A percentile compares a stretch with the other conserved stretches of the same genome.
phyloP scores from a whole-genome alignment of 1,140 invertebrate species.

The Cydia pomonella region DNA sequence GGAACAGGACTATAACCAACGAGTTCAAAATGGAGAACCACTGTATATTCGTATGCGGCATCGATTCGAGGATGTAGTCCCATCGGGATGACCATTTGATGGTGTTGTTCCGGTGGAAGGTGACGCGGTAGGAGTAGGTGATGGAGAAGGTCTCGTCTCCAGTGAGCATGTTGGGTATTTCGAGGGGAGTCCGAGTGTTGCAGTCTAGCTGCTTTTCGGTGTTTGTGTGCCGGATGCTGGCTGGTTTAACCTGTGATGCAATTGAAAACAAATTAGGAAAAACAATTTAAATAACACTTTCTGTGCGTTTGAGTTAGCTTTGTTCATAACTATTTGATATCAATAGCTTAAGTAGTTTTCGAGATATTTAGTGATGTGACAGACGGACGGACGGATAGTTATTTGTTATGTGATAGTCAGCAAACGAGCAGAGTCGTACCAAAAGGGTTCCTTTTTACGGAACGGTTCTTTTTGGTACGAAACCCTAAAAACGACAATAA shows the following conservation, averaged over 20 bases:
- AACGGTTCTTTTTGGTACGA: no score
- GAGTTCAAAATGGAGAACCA: slow-evolving; percentile 98
- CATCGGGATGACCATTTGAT: slow-evolving; percentile 99
- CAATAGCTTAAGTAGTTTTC: no score
- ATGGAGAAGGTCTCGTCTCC: slow-evolving; percentile 84
- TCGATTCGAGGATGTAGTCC: slow-evolving; percentile 99
- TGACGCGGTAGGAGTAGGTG: slow-evolving; percentile 93
- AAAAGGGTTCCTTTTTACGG: no score
- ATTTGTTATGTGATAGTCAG: no score
- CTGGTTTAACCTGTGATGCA: slow-evolving; percentile 83
- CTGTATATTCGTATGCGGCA: slow-evolving; percentile 99
- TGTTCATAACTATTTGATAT: no score
- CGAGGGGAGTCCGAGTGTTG: slow-evolving; percentile 83
- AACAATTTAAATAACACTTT: no score
- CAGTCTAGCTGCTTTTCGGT: slow-evolving; percentile 79
- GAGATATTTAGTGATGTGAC: no score
- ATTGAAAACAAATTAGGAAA: not conserved
- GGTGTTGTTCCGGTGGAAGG: slow-evolving; percentile 89
- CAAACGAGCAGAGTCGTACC: no score
- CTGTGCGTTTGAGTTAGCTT: no score
- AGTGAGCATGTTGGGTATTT: slow-evolving; percentile 83
- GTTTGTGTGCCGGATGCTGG: slow-evolving; percentile 87
- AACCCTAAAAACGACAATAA: no score
- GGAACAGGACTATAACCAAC: slow-evolving; percentile 92
- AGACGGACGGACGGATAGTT: no score